Conservation (phyloP, 23 tunicate genomes). For the Oikopleura albicans region DNA sequence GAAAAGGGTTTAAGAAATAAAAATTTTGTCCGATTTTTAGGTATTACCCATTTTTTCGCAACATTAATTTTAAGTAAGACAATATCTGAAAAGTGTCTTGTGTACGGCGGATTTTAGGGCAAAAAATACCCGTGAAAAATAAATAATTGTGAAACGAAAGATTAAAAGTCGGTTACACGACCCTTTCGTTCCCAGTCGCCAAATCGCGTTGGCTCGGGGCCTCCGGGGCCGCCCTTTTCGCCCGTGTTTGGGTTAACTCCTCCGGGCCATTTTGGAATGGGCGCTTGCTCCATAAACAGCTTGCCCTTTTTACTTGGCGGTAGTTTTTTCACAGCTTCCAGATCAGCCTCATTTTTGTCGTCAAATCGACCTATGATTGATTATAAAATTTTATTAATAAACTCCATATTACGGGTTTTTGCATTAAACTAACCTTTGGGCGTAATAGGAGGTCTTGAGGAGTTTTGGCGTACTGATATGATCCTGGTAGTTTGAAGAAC, state of each 20-base stretch:
- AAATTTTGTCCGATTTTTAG: no score
- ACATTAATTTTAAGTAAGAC: no score
- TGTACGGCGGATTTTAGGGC: not conserved
- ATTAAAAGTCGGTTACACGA: slow-evolving; percentile 8
- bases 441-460: not conserved
- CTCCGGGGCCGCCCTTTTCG: slow-evolving; percentile 13
- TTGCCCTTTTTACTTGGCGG: slow-evolving; percentile 17
- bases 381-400: no score
- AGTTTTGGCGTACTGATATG: not conserved
- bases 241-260: slow-evolving; percentile 11
- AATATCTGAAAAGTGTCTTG: no score
- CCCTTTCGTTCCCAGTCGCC: slow-evolving; percentile 18
- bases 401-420: no score
- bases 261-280: not conserved
- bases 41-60: no score
- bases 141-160: not conserved
- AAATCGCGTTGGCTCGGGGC: not conserved
- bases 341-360: slow-evolving; percentile 18
- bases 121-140: not conserved
- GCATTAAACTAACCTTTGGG: not conserved
- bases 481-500: not conserved
- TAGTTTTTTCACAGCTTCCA: slow-evolving; percentile 3
- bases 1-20: no score
- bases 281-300: slow-evolving; percentile 16
- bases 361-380: no score